Evolutionary conservation across 23 tunicate species (phyloP).

Genomic region (Clavelina lepadiformis): DNA sequence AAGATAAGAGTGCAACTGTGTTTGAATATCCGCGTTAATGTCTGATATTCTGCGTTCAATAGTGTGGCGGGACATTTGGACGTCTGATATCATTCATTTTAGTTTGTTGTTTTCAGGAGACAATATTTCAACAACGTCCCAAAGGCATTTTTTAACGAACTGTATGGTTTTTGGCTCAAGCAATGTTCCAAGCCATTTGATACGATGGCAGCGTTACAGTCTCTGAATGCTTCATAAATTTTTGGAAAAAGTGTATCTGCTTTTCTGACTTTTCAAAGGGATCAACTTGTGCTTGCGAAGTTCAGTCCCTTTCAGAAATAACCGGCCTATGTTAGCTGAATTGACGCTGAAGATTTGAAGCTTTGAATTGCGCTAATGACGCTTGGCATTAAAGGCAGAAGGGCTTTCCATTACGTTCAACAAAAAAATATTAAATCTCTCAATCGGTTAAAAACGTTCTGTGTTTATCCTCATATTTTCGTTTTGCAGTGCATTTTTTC

Average conservation of each 20-base stretch:
- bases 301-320: too few species aligned
- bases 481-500: too few species aligned
- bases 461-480: conserved; percentile 2
- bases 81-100: conserved; percentile 13
- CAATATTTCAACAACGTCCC: conserved; percentile 41
- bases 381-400: too few species aligned
- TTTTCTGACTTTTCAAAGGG: conserved; percentile 39
- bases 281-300: too few species aligned
- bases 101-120: conserved; percentile 50
- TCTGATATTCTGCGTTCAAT: conserved; percentile 30
- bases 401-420: too few species aligned
- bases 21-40: conserved; percentile 27
- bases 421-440: too few species aligned
- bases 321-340: too few species aligned
- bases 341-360: too few species aligned
- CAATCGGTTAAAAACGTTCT: too few species aligned
- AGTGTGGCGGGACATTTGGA: conserved; percentile 32
- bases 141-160: conserved; percentile 58
- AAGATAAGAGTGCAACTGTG: conserved; percentile 22
- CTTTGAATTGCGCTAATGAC: too few species aligned
- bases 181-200: conserved; percentile 38
- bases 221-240: conserved; percentile 35
- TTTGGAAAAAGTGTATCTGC: conserved; percentile 38
- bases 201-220: conserved; percentile 25
- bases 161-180: conserved; percentile 47